Base-by-base conservation (phyloP, 2,888 invertebrate genomes). In the Sphaerophoria rueppellii region DNA sequence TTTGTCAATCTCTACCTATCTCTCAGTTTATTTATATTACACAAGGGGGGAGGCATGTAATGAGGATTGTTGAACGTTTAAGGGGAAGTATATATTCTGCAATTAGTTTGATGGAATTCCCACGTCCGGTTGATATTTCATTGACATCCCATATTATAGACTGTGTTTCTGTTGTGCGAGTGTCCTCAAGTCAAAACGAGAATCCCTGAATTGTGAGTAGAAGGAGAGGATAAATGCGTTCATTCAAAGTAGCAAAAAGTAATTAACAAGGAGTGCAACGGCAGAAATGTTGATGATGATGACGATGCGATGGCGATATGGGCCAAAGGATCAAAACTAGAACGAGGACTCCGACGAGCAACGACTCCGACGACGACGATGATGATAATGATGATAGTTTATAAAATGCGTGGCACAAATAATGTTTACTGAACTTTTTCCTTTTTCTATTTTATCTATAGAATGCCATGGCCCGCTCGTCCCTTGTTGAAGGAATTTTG, bases 31-130 rank as follows among this genome's bases (percentile, higher is more conserved):
- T 63, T 63, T 48, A 14, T 32, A 14, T 46, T 7, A 9, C 4
- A 48, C 48, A n/a, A 76, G 35, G 65, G 63, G 61, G 54, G 57
- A 79, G 12, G 75, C 24, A 69, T 11, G 24, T 48, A 35, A 0
- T 35, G 40, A 14, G 16, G 37, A 24, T 32, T 50, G 73, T 60
- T 73, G 73, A 61, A 67, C 52, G 60, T 37, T 61, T 37, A 48
- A 43, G 43, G 70, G 63, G 48, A 78, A 70, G 24, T 24, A 24
- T 24, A 63, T 74, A 54, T 73, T 67, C 52, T 60, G 74, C 79
- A 79, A 82, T 82, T 82, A 82, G 74, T 74, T 73, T 74, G 82
- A 82, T 79, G 82, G 79, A 82, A 70, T 40, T 40, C 60, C 24
- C 70, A 78, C 70, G 65, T 74, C 79, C 57, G 57, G 63, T 65